A percentile compares a stretch with the other conserved stretches of the same genome.
Conservation (phyloP, 64 coral and sea anemone species). For the Pocillopora verrucosa region DNA sequence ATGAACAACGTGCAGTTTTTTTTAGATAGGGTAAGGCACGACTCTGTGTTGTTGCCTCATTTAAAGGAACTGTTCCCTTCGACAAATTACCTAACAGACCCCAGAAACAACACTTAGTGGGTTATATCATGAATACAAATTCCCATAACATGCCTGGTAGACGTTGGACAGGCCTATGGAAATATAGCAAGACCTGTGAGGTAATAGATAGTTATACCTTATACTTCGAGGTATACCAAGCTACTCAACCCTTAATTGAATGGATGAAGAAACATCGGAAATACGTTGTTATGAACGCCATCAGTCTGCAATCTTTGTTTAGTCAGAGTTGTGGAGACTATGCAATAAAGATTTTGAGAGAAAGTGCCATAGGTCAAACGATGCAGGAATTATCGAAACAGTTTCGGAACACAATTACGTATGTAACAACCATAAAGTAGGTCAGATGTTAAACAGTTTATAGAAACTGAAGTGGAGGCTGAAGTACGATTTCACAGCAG, state of each 20-base stretch:
- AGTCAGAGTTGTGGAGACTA: not conserved
- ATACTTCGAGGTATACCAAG: not conserved
- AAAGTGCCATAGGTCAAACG: too few species aligned
- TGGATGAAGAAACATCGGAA: not conserved
- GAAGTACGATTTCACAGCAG: too few species aligned
- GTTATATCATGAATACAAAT: conserved; percentile 54
- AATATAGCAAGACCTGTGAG: not conserved
- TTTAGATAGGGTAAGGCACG: not conserved
- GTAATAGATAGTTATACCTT: conserved; percentile 45
- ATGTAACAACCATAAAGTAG: too few species aligned
- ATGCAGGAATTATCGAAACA: too few species aligned
- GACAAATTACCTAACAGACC: not conserved
- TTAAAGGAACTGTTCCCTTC: not conserved
- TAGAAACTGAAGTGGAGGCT: too few species aligned
- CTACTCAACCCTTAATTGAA: not conserved
- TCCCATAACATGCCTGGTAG: not conserved
- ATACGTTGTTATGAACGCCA: not conserved
- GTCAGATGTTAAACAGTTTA: too few species aligned
- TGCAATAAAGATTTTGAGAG: not conserved
- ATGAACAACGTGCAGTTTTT: not conserved
- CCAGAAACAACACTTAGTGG: not conserved
- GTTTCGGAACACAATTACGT: too few species aligned
- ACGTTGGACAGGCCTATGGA: conserved; percentile 49
- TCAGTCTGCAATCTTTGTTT: not conserved
- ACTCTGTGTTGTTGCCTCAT: not conserved